Conservation (phyloP, 2,888 invertebrate genomes). For the Cremastinae sp. region DNA sequence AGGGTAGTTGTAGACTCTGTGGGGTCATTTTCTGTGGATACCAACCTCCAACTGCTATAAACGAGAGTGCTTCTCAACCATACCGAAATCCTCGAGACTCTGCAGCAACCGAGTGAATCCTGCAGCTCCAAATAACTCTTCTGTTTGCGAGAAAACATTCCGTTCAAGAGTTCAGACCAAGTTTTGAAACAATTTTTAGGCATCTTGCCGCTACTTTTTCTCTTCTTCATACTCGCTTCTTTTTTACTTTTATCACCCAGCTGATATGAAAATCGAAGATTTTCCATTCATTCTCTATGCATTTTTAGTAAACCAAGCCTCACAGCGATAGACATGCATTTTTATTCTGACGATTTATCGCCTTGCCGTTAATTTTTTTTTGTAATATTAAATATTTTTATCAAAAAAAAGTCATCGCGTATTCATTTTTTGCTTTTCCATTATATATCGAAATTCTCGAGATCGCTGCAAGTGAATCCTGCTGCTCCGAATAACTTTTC, state of each 20-base stretch:
- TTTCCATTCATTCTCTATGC: not conserved
- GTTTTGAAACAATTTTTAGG: slow-evolving; percentile 44
- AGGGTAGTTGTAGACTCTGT: slow-evolving; percentile 13
- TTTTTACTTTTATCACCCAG: not conserved
- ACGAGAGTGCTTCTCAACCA: slow-evolving; percentile 17
- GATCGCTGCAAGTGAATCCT: slow-evolving; percentile 22
- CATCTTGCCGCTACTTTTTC: not conserved
- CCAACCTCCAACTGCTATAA: slow-evolving; percentile 13
- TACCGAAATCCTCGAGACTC: slow-evolving; percentile 5
- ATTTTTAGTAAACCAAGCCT: not conserved
- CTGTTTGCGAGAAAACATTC: slow-evolving; percentile 42
- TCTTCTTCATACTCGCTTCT: not conserved
- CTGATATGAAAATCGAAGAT: slow-evolving; percentile 1
- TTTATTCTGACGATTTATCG: too few relatives aligned
- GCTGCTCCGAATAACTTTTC: not conserved
- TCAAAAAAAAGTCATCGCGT: too few relatives aligned
- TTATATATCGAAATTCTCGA: slow-evolving; percentile 4
- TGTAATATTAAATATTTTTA: too few relatives aligned
- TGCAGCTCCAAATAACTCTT: slow-evolving; percentile 16
- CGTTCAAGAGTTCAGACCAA: slow-evolving; percentile 34
- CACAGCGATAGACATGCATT: slow-evolving; percentile 1
- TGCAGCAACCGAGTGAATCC: slow-evolving; percentile 19
- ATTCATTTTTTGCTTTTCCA: too few relatives aligned
- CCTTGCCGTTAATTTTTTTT: too few relatives aligned
- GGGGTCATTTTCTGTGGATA: slow-evolving; percentile 33